phyloP scores from a whole-genome alignment of 2,888 invertebrate genomes.

The Empis stercorea region DNA sequence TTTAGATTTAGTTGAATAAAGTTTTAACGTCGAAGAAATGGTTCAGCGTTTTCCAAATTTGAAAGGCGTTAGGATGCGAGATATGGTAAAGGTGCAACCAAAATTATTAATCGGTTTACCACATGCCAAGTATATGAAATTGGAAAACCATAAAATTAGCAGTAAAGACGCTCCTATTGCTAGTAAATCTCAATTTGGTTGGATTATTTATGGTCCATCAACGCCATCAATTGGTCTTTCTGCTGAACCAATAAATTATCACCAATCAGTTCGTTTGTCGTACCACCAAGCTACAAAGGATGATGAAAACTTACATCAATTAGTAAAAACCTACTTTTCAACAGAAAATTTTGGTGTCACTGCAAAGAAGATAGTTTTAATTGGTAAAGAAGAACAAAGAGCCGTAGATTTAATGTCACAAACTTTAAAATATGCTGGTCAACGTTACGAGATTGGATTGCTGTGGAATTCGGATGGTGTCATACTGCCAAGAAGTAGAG shows the following conservation, averaged over 20 bases:
- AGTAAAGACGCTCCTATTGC: slow-evolving; percentile 1
- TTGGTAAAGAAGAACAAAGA: neutral
- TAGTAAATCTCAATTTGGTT: slow-evolving; percentile 5
- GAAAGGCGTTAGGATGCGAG: neutral
- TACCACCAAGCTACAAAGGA: neutral
- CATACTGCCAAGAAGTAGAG: neutral
- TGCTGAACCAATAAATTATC: neutral
- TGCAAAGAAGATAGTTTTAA: neutral
- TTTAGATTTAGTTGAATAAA: slow-evolving; percentile 1
- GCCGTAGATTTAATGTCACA: slow-evolving; percentile 2
- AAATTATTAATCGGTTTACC: slow-evolving; percentile 2
- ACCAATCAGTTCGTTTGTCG: neutral
- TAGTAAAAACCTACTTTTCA: slow-evolving; percentile 4
- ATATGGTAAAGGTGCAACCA: neutral
- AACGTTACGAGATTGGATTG: slow-evolving; percentile 2
- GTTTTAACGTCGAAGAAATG: neutral
- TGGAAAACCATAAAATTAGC: neutral
- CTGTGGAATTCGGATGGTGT: slow-evolving; percentile 2
- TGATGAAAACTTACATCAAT: slow-evolving; percentile 1
- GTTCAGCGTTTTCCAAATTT: slow-evolving; percentile 1
- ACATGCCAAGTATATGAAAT: slow-evolving; percentile 3
- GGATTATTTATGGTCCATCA: slow-evolving; percentile 3
- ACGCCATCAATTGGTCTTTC: neutral
- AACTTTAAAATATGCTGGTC: neutral
- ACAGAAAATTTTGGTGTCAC: slow-evolving; percentile 7